phyloP scores from a whole-genome alignment of 2,797 vertebrate genomes.

The Cygnus olor region DNA sequence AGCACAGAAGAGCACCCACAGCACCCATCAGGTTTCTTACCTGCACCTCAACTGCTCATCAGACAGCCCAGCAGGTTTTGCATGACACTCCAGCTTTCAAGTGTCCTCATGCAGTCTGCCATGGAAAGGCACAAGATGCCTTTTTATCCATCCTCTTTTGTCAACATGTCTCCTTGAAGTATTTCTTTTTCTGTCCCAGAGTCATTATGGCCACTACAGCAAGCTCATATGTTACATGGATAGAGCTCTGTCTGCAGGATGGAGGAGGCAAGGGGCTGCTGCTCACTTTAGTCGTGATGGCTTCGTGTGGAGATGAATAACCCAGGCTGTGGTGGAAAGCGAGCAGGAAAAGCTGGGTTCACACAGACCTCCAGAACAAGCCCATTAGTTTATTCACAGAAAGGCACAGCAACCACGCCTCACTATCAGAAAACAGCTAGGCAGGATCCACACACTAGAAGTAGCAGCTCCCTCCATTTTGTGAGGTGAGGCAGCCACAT shows the following conservation, averaged over 20 bases:
- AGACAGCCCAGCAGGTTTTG: background rate
- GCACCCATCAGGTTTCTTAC: background rate
- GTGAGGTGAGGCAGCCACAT: rapidly evolving
- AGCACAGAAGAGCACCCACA: background rate
- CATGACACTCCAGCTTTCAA: background rate
- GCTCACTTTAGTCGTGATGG: background rate
- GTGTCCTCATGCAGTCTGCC: background rate
- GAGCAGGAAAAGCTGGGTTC: background rate
- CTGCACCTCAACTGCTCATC: background rate
- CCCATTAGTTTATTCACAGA: rapidly evolving
- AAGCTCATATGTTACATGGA: background rate
- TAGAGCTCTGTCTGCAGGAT: background rate
- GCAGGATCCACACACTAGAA: rapidly evolving
- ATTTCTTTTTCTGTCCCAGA: constrained; percentile 23
- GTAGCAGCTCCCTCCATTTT: background rate
- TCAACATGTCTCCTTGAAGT: constrained; percentile 1
- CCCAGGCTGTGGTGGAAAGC: rapidly evolving
- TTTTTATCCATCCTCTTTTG: constrained; percentile 37
- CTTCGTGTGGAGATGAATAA: background rate
- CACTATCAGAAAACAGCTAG: rapidly evolving
- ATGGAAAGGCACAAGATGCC: background rate
- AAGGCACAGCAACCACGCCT: background rate
- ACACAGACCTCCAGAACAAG: background rate
- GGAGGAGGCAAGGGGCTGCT: background rate
- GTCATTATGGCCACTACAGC: background rate